phyloP scores from a whole-genome alignment of 2,113 vertebrate species.

The Marcusenius ussheri region DNA sequence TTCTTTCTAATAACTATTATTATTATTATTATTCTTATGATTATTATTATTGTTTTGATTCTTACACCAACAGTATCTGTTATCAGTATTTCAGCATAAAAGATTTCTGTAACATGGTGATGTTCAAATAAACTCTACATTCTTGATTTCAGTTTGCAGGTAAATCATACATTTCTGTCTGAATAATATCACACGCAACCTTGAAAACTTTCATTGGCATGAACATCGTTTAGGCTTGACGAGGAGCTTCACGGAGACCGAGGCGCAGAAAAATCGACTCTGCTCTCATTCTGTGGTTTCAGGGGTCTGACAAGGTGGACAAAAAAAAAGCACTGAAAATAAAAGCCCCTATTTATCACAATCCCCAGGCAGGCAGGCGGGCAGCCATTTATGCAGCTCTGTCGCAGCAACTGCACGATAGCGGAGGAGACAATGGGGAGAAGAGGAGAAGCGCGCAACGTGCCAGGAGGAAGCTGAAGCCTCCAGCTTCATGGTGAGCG shows the following conservation, averaged over 20 bases:
- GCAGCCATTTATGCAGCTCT: conserved; percentile 42
- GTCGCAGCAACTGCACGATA: conserved; percentile 41
- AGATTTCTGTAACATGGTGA: neutral
- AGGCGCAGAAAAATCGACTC: neutral
- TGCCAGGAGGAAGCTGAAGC: conserved; percentile 33
- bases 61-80: neutral
- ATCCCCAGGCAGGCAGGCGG: conserved; percentile 44
- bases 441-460: conserved; percentile 31
- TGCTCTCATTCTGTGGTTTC: neutral
- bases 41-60: neutral
- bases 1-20: neutral
- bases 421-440: conserved; percentile 36
- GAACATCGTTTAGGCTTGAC: neutral
- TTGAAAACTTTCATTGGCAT: neutral
- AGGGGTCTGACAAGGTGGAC: neutral
- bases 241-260: neutral
- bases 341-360: conserved; percentile 53
- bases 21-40: neutral
- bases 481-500: conserved; percentile 28
- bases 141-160: too few relatives aligned
- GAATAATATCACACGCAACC: neutral
- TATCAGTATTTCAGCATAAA: neutral
- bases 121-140: neutral
- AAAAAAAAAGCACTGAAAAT: conserved; percentile 42
- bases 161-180: neutral